phyloP scores from a whole-genome alignment of 2,113 vertebrate genomes.

The Heterotilapia buettikoferi region DNA sequence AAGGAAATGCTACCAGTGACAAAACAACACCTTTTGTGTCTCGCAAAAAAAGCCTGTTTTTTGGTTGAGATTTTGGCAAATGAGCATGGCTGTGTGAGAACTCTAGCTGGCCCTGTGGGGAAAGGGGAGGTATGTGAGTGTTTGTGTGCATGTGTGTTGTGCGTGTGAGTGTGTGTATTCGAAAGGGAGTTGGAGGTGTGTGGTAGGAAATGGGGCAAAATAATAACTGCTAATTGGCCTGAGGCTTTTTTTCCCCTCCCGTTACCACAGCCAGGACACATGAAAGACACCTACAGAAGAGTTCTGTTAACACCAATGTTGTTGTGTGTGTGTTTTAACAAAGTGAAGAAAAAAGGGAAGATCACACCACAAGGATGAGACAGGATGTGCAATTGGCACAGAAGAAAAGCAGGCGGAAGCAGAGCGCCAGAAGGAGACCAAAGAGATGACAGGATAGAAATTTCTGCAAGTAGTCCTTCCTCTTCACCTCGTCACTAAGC shows the following conservation, averaged over 20 bases:
- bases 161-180: neutral
- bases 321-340: neutral
- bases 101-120: neutral
- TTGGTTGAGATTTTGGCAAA: constrained; percentile 23
- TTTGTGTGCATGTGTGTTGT: neutral
- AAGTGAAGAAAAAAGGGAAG: constrained; percentile 31
- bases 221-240: constrained; percentile 73
- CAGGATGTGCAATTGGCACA: neutral
- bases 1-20: constrained; percentile 44
- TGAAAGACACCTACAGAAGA: constrained; percentile 32
- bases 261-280: constrained; percentile 39
- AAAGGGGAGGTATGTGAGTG: neutral
- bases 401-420: constrained; percentile 33
- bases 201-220: constrained; percentile 49
- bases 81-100: constrained; percentile 17
- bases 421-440: constrained; percentile 7
- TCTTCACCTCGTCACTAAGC: constrained; percentile 21
- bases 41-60: neutral
- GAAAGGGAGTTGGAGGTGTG: neutral
- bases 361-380: constrained; percentile 43
- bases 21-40: constrained; percentile 54
- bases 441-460: constrained; percentile 32
- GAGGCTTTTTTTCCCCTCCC: constrained; percentile 48
- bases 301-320: constrained; percentile 28
- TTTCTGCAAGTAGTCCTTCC: neutral